These are phyloP conservation scores for Chiloscyllium punctatum DNA, from an alignment of 2,797 vertebrate species.

Conservation along the genomic window DNA sequence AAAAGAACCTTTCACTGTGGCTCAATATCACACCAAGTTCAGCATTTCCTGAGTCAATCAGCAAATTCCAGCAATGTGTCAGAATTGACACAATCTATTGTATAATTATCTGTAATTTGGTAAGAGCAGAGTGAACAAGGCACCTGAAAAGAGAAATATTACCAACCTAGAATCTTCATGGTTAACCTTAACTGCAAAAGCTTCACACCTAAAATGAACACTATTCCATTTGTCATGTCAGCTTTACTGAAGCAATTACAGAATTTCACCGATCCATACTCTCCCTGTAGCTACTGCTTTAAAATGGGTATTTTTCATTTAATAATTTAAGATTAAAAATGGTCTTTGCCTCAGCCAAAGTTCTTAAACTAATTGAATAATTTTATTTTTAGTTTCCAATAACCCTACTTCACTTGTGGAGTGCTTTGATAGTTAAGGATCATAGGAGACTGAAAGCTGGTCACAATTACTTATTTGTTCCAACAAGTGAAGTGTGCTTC, in stretches of 20 bases:
- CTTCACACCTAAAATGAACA: neutral
- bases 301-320: neutral
- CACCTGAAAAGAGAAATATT: neutral
- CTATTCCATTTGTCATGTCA: neutral
- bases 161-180: neutral
- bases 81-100: neutral
- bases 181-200: neutral
- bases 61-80: neutral
- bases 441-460: neutral
- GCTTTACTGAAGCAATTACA: neutral
- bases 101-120: neutral
- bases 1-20: neutral
- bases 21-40: neutral
- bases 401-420: neutral
- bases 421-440: neutral
- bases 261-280: neutral
- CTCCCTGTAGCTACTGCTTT: neutral
- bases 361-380: neutral
- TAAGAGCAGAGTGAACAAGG: neutral
- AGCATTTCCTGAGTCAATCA: neutral
- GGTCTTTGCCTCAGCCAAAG: neutral
- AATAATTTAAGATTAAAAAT: neutral
- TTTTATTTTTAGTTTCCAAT: neutral
- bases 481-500: neutral
- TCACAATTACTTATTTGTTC: neutral